Conservation (phyloP, 2,888 invertebrate species). For the Achlya flavicornis region DNA sequence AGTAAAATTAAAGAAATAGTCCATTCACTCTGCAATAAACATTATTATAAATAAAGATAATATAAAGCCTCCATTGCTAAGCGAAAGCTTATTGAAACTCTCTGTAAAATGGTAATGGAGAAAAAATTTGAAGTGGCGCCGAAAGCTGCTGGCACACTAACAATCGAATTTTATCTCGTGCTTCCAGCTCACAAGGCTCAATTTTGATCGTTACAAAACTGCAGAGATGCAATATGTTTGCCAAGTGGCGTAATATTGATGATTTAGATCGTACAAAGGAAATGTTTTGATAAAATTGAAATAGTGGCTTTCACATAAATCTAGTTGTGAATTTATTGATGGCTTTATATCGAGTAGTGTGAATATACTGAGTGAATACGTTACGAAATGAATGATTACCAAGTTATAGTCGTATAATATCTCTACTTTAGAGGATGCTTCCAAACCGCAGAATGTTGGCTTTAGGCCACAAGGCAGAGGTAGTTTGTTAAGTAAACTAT, state of each 20-base stretch:
- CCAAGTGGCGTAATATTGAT: slow-evolving; percentile 13
- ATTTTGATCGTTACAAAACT: slow-evolving; percentile 16
- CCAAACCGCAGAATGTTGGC: background rate
- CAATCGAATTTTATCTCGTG: slow-evolving; percentile 32
- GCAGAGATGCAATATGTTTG: slow-evolving; percentile 13
- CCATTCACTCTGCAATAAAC: slow-evolving; percentile 35
- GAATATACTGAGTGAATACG: background rate
- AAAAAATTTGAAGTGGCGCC: slow-evolving; percentile 36
- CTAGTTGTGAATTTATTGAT: background rate
- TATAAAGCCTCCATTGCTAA: slow-evolving; percentile 37
- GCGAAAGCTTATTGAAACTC: slow-evolving; percentile 47
- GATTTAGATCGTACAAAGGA: slow-evolving; percentile 10
- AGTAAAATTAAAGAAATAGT: background rate
- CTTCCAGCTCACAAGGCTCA: slow-evolving; percentile 18
- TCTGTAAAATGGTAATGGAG: slow-evolving; percentile 37
- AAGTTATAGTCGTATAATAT: background rate
- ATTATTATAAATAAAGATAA: slow-evolving; percentile 3
- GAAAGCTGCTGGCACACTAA: slow-evolving; percentile 26
- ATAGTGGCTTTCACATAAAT: slow-evolving; percentile 1
- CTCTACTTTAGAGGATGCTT: background rate
- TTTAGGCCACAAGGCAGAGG: background rate
- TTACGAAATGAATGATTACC: background rate
- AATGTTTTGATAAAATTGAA: slow-evolving; percentile 11
- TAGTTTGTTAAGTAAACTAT: slow-evolving; percentile 2
- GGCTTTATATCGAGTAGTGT: background rate